Conservation (phyloP, 2,113 vertebrate genomes). For the Pongo abelii region DNA sequence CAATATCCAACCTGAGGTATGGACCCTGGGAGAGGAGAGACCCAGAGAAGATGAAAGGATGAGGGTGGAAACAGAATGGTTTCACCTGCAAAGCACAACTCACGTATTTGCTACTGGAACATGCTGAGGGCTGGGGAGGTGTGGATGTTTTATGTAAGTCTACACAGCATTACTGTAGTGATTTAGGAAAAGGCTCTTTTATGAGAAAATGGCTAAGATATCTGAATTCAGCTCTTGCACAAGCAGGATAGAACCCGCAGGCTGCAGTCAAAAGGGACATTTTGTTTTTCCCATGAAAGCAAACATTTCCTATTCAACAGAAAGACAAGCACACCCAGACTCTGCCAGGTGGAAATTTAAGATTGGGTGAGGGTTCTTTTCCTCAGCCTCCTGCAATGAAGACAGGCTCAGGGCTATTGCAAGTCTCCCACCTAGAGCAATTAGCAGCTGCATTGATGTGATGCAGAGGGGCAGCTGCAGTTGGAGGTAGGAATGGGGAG, state of each 20-base stretch:
- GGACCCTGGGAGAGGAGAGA: background rate
- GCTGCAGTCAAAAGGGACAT: background rate
- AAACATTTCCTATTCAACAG: background rate
- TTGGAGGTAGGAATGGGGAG: background rate
- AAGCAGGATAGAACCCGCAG: background rate
- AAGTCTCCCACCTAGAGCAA: accelerated
- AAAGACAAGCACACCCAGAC: background rate
- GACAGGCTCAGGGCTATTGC: accelerated
- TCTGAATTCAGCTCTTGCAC: background rate
- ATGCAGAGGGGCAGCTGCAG: accelerated
- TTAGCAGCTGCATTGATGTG: accelerated
- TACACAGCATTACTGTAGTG: accelerated
- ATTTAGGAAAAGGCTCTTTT: background rate
- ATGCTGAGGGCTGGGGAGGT: accelerated
- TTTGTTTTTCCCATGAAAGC: background rate
- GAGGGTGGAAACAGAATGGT: background rate
- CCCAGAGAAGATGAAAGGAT: accelerated
- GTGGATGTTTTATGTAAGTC: accelerated
- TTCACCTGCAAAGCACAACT: accelerated
- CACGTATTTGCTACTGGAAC: accelerated
- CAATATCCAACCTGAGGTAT: accelerated
- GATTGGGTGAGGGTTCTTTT: accelerated
- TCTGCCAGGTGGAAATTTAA: too few relatives aligned
- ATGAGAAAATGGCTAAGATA: accelerated
- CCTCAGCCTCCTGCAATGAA: background rate